phyloP scores from a whole-genome alignment of 2,113 vertebrate genomes.

The Oncorhynchus clarkii region DNA sequence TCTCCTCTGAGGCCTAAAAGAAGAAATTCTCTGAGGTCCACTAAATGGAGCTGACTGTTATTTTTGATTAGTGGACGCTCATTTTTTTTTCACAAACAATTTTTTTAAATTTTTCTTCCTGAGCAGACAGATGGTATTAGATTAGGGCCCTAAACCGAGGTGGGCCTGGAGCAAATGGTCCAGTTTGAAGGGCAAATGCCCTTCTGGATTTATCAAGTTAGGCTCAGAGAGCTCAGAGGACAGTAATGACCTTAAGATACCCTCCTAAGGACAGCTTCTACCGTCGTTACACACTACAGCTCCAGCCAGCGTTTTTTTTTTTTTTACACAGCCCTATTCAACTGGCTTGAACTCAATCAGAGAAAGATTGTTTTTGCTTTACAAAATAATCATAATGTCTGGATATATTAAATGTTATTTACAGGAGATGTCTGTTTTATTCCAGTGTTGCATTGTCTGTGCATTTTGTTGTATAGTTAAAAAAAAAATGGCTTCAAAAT shows the following conservation, averaged over 20 bases:
- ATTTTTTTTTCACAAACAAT: conserved; percentile 75
- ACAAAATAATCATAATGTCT: background rate
- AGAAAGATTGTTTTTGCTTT: too few relatives aligned
- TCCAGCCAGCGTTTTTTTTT: conserved; percentile 17
- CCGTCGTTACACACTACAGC: too few relatives aligned
- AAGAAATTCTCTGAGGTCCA: conserved; percentile 59
- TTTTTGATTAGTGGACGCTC: conserved; percentile 70
- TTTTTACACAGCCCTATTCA: conserved; percentile 45
- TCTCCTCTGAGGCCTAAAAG: conserved; percentile 55
- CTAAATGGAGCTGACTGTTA: conserved; percentile 70
- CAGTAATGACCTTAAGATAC: conserved; percentile 75
- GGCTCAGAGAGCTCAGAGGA: conserved; percentile 67
- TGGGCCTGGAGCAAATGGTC: conserved; percentile 72
- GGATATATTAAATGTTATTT: background rate
- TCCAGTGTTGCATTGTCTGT: background rate
- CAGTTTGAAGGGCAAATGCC: conserved; percentile 78
- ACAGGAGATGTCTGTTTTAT: background rate
- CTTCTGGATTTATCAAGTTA: conserved; percentile 77
- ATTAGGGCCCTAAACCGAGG: conserved; percentile 72
- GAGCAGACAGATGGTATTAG: conserved; percentile 78
- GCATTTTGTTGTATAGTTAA: too few relatives aligned
- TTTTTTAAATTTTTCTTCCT: conserved; percentile 73
- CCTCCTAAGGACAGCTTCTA: conserved; percentile 55
- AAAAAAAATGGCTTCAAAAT: too few relatives aligned
- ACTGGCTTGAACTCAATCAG: background rate